Base-by-base conservation (phyloP, 2,113 vertebrate genomes). In the Boleophthalmus pectinirostris region DNA sequence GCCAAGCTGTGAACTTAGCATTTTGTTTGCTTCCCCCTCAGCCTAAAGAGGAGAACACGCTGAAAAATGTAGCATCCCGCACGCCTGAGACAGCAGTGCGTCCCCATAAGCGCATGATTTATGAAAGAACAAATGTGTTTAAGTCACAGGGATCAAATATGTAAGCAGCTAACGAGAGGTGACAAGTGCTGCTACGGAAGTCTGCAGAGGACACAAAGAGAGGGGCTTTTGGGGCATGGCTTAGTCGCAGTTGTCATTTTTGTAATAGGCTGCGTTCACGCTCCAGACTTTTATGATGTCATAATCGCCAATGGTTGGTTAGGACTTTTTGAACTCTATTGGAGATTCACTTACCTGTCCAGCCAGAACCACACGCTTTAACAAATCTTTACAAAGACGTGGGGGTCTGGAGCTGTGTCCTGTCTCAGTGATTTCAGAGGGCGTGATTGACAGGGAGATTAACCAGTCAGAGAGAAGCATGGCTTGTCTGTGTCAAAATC, bases 121-220 rank as follows among this genome's bases (percentile, higher is more conserved):
- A 83, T 82, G 81, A 15, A 83, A 73, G 74, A 73, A 66, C 35
- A 54, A 45, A 57, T 82, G 73, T 69, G 79, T 71, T 81, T 79
- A 63, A 25, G 79, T 75, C 83, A 70, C 70, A 76, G 64, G 18
- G 35, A 43, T 79, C 76, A 77, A 47, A 57, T 43, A 47, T 72
- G 53, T 69, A 71, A 20, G 18, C 60, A 5, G 43, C 65, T 77
- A 72, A 83, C 61, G 3, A 24, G 68, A 80, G 64, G 68, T 74
- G 72, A 82, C n/a, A 69, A 35, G 66, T 66, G 69, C 66, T 45
- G 20, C 68, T 61, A 73, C 70, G 58, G 69, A 15, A 70, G 68
- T 57, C 33, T 54, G 66, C 46, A 3, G 10, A 54, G 65, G 57
- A 68, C 35, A 68, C 70, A 24, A 75, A 57, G 65, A 16, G 23